These are phyloP conservation scores for Andrena hattorfiana DNA, from an alignment of 2,888 invertebrate genomes.

Conservation along the genomic window DNA sequence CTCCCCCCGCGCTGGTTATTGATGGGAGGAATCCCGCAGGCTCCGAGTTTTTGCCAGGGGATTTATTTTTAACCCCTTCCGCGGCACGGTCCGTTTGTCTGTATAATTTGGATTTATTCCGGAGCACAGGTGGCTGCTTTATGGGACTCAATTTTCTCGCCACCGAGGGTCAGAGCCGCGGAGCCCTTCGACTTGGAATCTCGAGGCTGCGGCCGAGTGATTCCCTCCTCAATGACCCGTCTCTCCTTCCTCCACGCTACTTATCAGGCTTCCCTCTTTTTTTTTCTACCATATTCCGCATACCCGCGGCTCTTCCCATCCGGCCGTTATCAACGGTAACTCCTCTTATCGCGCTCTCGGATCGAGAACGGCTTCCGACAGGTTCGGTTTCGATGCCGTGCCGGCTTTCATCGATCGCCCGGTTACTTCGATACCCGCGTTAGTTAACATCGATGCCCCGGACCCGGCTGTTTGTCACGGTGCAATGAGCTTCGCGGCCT, in stretches of 20 bases:
- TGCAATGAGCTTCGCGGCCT: conserved; percentile 61
- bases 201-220: no score
- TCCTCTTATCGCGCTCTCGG: conserved; percentile 12
- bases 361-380: conserved; percentile 33
- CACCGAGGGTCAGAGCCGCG: no score
- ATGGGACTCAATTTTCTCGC: neutral
- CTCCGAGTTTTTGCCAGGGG: conserved; percentile 20
- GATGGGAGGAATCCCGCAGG: conserved; percentile 50
- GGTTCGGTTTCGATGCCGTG: neutral
- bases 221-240: no score
- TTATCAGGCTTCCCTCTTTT: neutral
- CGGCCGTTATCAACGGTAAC: conserved; percentile 44
- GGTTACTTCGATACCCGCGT: conserved; percentile 1
- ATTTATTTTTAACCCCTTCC: conserved; percentile 41
- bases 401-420: conserved; percentile 26
- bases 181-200: no score
- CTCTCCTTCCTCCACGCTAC: no score
- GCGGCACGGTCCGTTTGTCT: conserved; percentile 16
- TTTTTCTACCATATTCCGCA: neutral
- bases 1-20: conserved; percentile 35
- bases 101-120: conserved; percentile 31
- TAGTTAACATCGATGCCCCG: conserved; percentile 49
- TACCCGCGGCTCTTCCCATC: neutral
- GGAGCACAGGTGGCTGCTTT: neutral
- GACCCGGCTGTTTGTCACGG: conserved; percentile 52